These are phyloP conservation scores for Falcaria lacertinaria DNA, from an alignment of 2,888 invertebrate genomes.

Conservation along the genomic window DNA sequence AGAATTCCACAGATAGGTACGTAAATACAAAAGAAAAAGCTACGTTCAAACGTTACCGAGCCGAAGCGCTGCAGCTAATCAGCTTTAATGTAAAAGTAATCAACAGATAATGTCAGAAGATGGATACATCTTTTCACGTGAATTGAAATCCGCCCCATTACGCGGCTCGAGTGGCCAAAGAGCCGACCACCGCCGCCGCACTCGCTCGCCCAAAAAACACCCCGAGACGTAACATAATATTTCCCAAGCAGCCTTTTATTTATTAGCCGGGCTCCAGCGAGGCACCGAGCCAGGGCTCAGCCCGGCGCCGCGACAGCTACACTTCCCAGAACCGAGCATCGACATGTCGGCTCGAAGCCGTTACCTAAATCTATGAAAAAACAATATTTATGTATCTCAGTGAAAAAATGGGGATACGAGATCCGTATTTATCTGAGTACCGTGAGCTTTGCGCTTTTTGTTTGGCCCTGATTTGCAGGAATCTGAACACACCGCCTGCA, in stretches of 20 bases:
- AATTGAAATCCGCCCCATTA: constrained; percentile 50
- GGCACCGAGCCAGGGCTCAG: constrained; percentile 11
- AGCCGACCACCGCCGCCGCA: constrained; percentile 52
- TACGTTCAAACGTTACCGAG: not conserved
- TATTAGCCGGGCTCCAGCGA: constrained; percentile 58
- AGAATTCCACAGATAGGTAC: not conserved
- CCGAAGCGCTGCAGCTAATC: not conserved
- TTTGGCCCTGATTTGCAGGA: constrained; percentile 65
- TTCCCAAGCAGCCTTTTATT: constrained; percentile 77
- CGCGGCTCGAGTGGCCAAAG: constrained; percentile 56
- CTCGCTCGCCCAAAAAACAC: constrained; percentile 63
- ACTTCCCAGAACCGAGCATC: constrained; percentile 68
- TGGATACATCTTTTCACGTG: constrained; percentile 33
- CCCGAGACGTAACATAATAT: constrained; percentile 76
- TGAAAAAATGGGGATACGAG: constrained; percentile 70
- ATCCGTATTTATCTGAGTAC: constrained; percentile 66
- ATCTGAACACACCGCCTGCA: constrained; percentile 63
- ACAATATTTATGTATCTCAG: constrained; percentile 77
- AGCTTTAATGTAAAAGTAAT: not conserved
- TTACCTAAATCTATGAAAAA: constrained; percentile 74
- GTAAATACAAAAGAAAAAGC: not conserved
- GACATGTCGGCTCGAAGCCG: constrained; percentile 70
- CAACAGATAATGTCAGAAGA: not conserved
- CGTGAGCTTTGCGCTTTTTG: constrained; percentile 71
- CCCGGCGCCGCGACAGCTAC: constrained; percentile 72